Evolutionary conservation across 1,140 invertebrate species (phyloP), one percentile per base, ranked within the genome.

Genomic region (Heliconius himera): DNA sequence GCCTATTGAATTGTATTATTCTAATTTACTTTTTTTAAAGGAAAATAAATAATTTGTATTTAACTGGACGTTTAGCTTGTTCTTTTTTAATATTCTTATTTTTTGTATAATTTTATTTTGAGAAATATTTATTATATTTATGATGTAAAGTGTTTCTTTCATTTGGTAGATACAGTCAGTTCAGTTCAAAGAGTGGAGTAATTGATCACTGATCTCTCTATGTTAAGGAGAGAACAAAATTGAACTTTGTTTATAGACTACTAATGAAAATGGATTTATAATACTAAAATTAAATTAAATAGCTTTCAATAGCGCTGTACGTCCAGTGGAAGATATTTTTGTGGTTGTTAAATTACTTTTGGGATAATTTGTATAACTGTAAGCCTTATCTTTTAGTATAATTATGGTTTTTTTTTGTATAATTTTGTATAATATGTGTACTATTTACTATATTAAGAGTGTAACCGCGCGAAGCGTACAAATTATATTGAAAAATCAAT

Each of bases 391-490:
- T 60, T 66, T 26, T 29, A 13, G 51, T 26, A 76, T 76, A 49
- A 66, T 41, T 70, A n/a, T 76, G 29, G 26, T 33, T 70, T 76
- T 22, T 70, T 18, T 22, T 70, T 79, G 66, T 72, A 76, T 80
- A 76, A 66, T 75, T 72, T 71, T 72, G 73, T 74, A 79, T 76
- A 51, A 51, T 51, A 80, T 29, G 60, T 66, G 9, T 66, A 66
- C 11, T 66, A 66, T 29, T 26, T 66, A 66, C 26, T 66, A 13
- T 66, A 81, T 74, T 81, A 81, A 20, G 70, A 29, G 71, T 73
- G 79, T 81, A 81, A 77, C 75, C 70, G 82, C 82, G 83, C 81
- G 78, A 84, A 84, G 84, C 82, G 79, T 83, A 84, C 84, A 83
- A 85, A 84, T 83, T 76, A 80, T 80, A 80, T 80, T 81, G 73